Base-by-base conservation (phyloP, 2,888 invertebrate genomes). In the Aromia moschata region DNA sequence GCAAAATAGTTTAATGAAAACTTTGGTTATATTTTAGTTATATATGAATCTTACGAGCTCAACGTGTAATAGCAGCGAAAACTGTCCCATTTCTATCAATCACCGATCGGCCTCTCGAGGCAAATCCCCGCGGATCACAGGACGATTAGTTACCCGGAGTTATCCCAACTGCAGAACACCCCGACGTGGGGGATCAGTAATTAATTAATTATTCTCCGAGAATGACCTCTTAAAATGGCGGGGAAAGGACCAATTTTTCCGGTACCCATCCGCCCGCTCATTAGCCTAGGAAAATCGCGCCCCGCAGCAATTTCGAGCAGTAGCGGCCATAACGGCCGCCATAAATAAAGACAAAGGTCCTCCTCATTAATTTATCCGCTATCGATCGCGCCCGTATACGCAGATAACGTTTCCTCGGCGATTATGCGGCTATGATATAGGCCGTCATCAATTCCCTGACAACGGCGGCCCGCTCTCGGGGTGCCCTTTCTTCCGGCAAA, bases 291-390 rank as follows among this genome's bases (percentile, higher is more conserved):
- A 9, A 45, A 64, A 58, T 47, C 52, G 30, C 59, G 18, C 51
- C 64, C 64, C 62, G 60, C 67, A 65, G 56, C 56, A 53, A 69
- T 60, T 67, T 69, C 56, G 63, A 64, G 65, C 67, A 67, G 69
- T 65, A 63, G 58, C 56, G 56, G 56, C 49, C 56, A 60, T 68
- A 69, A 67, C 62, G 63, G 62, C 63, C 62, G 58, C 59, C 63
- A 67, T 68, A 69, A 69, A 69, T 69, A 69, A 68, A 62, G 66
- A 65, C 66, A 67, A 65, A 60, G 62, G 69, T 54, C 49, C 62
- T 56, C 54, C 60, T 69, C 68, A 69, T 68, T 68, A 69, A 66
- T 69, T 66, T 66, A 62, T 60, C 62, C 61, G 56, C 25, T 59
- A 55, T 60, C 49, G 62, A 62, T 58, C 62, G 52, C 52, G 31